Percentiles rank a stretch among this genome's conserved stretches.
These are phyloP conservation scores for Phortica magna DNA, from an alignment of 2,888 invertebrate genomes.

Conservation along the genomic window DNA sequence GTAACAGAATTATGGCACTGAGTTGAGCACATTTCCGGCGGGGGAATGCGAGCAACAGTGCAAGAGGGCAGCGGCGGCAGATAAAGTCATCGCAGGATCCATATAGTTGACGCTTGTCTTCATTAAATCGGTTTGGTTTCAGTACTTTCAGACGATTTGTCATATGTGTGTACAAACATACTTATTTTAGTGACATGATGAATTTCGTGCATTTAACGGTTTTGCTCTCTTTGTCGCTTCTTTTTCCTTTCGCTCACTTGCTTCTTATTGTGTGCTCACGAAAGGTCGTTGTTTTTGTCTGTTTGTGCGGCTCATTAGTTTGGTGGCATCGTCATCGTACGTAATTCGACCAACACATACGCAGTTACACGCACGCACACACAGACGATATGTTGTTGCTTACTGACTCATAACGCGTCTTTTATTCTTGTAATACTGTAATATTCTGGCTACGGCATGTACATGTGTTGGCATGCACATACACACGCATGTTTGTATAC, in stretches of 20 bases:
- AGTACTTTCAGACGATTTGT: not conserved
- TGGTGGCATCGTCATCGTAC: slow-evolving; percentile 53
- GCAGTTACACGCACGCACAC: not conserved
- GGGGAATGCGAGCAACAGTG: not conserved
- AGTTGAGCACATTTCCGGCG: slow-evolving; percentile 49
- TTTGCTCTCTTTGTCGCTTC: not conserved
- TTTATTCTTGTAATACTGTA: not conserved
- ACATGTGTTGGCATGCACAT: no score
- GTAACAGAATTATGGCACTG: slow-evolving; percentile 50
- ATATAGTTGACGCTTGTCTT: not conserved
- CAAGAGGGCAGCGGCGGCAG: not conserved
- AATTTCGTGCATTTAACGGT: not conserved
- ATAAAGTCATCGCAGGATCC: not conserved
- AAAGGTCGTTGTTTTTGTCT: slow-evolving; percentile 35
- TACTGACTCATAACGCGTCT: not conserved
- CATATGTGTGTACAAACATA: not conserved
- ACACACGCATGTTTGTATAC: not conserved
- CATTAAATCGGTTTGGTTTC: slow-evolving; percentile 1
- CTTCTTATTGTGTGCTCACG: slow-evolving; percentile 12
- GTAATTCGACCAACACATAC: slow-evolving; percentile 39
- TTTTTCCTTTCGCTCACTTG: not conserved
- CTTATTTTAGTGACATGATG: not conserved
- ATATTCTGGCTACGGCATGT: not conserved
- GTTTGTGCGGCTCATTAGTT: slow-evolving; percentile 49
- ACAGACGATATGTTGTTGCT: not conserved